Evolutionary conservation across 2,888 invertebrate species (phyloP).

Genomic region (Ormyrus rosae): DNA sequence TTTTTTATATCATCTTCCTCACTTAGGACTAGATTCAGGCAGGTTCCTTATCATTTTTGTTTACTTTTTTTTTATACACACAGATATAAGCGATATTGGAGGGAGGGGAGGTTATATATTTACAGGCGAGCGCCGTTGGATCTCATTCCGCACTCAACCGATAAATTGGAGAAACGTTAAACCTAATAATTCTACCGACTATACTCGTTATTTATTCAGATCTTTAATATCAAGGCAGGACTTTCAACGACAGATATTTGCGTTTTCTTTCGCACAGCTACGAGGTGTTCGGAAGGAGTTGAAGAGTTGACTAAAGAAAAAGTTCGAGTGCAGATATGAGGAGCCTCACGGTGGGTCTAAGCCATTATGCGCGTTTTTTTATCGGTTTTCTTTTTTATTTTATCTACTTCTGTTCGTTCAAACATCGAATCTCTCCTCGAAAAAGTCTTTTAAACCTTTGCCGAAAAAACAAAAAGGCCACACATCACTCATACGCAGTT

Average conservation of each 20-base stretch:
- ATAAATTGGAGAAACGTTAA: background rate
- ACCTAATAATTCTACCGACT: slow-evolving; percentile 34
- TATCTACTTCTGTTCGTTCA: slow-evolving; percentile 2
- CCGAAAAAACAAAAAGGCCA: slow-evolving; percentile 62
- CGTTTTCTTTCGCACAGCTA: slow-evolving; percentile 4
- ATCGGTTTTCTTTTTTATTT: slow-evolving; percentile 15
- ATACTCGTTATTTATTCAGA: slow-evolving; percentile 51
- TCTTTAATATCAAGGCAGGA: slow-evolving; percentile 56
- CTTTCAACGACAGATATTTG: slow-evolving; percentile 39
- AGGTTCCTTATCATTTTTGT: slow-evolving; percentile 59
- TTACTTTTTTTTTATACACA: slow-evolving; percentile 30
- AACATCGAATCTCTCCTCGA: slow-evolving; percentile 18
- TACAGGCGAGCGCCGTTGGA: slow-evolving; percentile 25
- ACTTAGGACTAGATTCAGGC: slow-evolving; percentile 68
- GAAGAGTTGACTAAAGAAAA: slow-evolving; percentile 25
- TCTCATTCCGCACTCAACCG: slow-evolving; percentile 36
- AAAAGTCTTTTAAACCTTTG: slow-evolving; percentile 41
- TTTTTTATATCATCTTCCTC: slow-evolving; percentile 45
- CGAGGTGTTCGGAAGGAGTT: slow-evolving; percentile 20
- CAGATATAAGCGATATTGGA: slow-evolving; percentile 47
- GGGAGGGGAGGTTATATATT: slow-evolving; percentile 25
- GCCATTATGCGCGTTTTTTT: slow-evolving; percentile 25
- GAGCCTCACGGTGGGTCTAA: slow-evolving; percentile 42
- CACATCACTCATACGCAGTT: slow-evolving; percentile 59
- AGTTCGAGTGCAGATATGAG: slow-evolving; percentile 48